Base-by-base conservation (phyloP, 2,888 invertebrate species). In the Campoplex capitator region DNA sequence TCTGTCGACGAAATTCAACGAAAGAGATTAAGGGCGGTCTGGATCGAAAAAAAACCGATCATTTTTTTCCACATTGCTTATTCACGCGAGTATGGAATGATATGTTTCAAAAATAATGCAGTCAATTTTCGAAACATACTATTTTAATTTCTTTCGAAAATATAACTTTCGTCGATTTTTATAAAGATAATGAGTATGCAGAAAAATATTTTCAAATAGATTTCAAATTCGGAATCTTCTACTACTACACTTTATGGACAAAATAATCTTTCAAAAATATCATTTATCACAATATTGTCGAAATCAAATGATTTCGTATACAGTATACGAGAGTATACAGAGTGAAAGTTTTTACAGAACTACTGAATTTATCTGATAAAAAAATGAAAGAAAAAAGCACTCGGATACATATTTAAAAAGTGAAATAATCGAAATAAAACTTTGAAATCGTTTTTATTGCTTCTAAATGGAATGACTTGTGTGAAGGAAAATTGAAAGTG, bases 181-280 rank as follows among this genome's bases (percentile, higher is more conserved):
- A 58, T 28, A 28, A 28, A 32, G 1, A 4, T 13, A 58, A 32
- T 23, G 48, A 23, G 1, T 2, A 18, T 23, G 3, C 16, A 4
- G 16, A 18, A 51, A 16, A 2, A 28, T 48, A 71, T 51, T 45
- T 28, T 28, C 48, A 23, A 70, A 70, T 28, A 48, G 9, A 48
- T 48, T 51, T 48, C 7, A 6, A 42, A 32, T 51, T 28, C 48
- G 8, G 7, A 32, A 45, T 71, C 16, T 48, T 23, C 23, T 23
- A 23, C 23, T 23, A 23, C 23, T 23, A 23, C 23, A 38, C 32
- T 48, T 71, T 28, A 48, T 58, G 58, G 16, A 70, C 56, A 16
- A 35, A 76, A 58, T 54, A 76, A 28, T 70, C 56, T 58, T 45
- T 38, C 42, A 18, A 68, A 28, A 75, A 32, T 67, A 38, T 82